A percentile compares a stretch with the other conserved stretches of the same genome.
These are phyloP conservation scores for Eurystomus glaucurus DNA, from an alignment of 2,797 vertebrate species.

Conservation along the genomic window DNA sequence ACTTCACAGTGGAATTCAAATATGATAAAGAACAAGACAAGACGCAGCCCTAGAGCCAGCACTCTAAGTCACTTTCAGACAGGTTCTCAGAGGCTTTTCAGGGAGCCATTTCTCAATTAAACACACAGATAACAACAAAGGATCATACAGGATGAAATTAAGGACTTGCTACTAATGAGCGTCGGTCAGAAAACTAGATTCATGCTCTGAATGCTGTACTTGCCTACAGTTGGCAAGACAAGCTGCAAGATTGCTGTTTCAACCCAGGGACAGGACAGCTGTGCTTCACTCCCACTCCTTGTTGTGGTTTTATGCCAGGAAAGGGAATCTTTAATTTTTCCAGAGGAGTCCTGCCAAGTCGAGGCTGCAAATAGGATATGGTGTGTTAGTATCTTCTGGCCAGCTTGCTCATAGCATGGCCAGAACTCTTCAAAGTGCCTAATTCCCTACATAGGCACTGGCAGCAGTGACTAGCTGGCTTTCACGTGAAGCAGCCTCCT, in stretches of 20 bases:
- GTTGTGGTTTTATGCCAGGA: background rate
- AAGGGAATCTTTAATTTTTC: constrained; percentile 39
- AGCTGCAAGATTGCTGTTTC: background rate
- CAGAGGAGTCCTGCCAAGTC: background rate
- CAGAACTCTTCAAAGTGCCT: background rate
- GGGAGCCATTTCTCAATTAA: constrained; percentile 1
- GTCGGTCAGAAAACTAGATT: background rate
- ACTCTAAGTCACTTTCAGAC: background rate
- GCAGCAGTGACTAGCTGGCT: background rate
- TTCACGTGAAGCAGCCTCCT: background rate
- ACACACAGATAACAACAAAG: background rate
- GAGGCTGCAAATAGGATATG: background rate
- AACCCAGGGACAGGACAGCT: constrained; percentile 3
- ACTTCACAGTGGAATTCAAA: constrained; percentile 8
- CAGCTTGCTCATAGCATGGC: background rate
- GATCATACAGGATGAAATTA: background rate
- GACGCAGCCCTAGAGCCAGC: background rate
- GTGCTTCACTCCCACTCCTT: constrained; percentile 28
- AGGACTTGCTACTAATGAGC: background rate
- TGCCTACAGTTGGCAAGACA: background rate
- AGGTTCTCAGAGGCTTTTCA: background rate
- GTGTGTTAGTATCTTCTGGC: background rate
- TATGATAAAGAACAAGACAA: background rate
- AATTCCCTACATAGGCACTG: rapidly evolving
- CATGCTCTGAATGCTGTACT: background rate